phyloP scores from a whole-genome alignment of 2,797 vertebrate species.

The Enteromius thamalakanensis region DNA sequence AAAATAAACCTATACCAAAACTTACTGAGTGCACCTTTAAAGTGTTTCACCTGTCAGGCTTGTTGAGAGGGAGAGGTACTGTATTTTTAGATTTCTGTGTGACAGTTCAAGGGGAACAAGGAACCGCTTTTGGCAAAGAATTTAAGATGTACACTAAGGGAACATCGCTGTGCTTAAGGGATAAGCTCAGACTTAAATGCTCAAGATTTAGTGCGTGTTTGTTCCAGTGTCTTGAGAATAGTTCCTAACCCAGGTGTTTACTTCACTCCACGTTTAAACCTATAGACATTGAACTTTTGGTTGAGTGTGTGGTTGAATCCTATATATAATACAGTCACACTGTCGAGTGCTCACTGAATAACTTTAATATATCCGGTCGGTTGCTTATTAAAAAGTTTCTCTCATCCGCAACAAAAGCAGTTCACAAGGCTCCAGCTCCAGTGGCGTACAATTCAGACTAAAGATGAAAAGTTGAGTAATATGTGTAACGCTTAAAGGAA shows the following conservation, averaged over 20 bases:
- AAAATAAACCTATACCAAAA: neutral
- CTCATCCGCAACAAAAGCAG: neutral
- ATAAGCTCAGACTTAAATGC: constrained; percentile 45
- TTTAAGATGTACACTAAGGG: constrained; percentile 22
- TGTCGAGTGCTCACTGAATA: neutral
- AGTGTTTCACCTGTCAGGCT: neutral
- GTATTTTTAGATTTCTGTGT: constrained; percentile 27
- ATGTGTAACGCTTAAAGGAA: constrained; percentile 37
- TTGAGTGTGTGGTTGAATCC: neutral
- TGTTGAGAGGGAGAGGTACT: constrained; percentile 3
- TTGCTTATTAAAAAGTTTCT: neutral
- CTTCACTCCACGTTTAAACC: constrained; percentile 23
- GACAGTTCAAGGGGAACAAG: constrained; percentile 16
- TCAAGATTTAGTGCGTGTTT: constrained; percentile 34
- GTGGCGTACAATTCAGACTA: neutral
- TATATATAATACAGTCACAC: constrained; percentile 4
- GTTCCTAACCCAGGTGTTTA: constrained; percentile 29
- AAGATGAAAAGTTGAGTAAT: constrained; percentile 42
- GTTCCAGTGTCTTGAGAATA: constrained; percentile 34
- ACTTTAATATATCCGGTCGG: neutral
- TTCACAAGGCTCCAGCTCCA: neutral
- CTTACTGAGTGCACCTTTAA: neutral
- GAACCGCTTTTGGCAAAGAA: constrained; percentile 36
- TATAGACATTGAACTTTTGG: neutral
- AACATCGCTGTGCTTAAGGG: constrained; percentile 48